Conservation (phyloP, 1,140 invertebrate species). For the Drosophila ironensis region DNA sequence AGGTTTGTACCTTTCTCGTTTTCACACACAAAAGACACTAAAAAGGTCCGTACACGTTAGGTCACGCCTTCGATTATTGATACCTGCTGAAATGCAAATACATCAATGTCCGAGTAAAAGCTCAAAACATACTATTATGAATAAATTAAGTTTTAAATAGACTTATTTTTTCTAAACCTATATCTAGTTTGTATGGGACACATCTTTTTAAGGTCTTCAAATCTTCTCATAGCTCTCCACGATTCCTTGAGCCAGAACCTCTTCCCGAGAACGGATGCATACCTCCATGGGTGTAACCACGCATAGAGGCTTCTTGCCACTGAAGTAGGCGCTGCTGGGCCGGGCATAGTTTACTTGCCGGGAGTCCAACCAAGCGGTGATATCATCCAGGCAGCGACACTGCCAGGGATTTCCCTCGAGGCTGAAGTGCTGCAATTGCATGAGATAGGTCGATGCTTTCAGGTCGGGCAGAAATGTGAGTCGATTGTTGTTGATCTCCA, state of each 20-base stretch:
- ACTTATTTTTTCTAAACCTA: conserved; percentile 18
- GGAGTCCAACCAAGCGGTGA: conserved; percentile 51
- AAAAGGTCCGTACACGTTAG: no score
- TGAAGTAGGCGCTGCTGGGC: conserved; percentile 53
- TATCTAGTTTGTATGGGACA: no score
- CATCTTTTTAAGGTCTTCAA: no score
- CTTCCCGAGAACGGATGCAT: conserved; percentile 51
- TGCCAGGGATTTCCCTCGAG: conserved; percentile 80
- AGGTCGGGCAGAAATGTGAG: conserved; percentile 57
- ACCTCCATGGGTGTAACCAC: conserved; percentile 59
- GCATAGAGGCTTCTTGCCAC: conserved; percentile 63
- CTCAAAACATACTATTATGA: no score
- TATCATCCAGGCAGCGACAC: conserved; percentile 66
- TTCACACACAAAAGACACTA: no score
- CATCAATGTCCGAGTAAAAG: no score
- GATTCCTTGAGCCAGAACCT: conserved; percentile 49
- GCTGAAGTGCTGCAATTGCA: conserved; percentile 43
- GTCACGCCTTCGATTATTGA: no score
- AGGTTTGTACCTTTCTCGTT: no score
- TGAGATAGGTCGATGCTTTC: conserved; percentile 8
- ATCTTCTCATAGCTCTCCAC: conserved; percentile 57
- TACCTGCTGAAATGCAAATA: no score
- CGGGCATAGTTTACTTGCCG: conserved; percentile 50
- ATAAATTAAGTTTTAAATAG: not conserved
- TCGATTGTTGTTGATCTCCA: conserved; percentile 73